phyloP scores from a whole-genome alignment of 2,888 invertebrate species.

The Drosophila limbata region DNA sequence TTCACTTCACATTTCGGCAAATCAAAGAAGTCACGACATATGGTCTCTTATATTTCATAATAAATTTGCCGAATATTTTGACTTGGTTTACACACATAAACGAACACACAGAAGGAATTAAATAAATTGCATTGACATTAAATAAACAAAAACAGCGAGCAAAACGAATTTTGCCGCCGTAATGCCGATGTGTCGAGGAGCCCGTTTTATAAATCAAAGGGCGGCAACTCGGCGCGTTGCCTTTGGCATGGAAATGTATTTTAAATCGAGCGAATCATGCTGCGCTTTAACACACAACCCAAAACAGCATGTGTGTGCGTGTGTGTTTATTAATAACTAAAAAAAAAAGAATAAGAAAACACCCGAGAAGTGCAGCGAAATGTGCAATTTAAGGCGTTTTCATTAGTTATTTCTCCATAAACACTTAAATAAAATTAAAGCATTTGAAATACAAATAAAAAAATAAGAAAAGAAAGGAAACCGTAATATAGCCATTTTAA shows the following conservation, averaged over 20 bases:
- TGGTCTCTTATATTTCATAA: conserved; percentile 39
- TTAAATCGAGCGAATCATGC: conserved; percentile 84
- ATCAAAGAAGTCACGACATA: conserved; percentile 23
- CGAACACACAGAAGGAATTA: conserved; percentile 26
- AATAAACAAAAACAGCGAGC: conserved; percentile 60
- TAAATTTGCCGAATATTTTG: conserved; percentile 43
- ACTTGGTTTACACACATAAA: conserved; percentile 5
- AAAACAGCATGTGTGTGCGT: conserved; percentile 19
- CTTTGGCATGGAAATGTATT: conserved; percentile 83
- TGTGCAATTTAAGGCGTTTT: conserved; percentile 74
- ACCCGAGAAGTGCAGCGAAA: conserved; percentile 51
- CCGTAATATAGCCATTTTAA: conserved; percentile 56
- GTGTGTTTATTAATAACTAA: conserved; percentile 72
- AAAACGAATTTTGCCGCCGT: conserved; percentile 36
- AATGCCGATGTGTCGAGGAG: conserved; percentile 41
- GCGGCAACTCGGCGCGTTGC: conserved; percentile 79
- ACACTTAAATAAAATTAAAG: conserved; percentile 79
- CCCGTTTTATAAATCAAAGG: conserved; percentile 77
- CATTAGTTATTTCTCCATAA: conserved; percentile 80
- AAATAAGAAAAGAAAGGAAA: conserved; percentile 13
- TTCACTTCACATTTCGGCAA: conserved; percentile 23
- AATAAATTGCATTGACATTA: conserved; percentile 68
- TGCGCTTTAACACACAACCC: conserved; percentile 75
- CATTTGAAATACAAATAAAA: conserved; percentile 59
- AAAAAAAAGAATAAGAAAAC: conserved; percentile 28